Evolutionary conservation across 1,140 invertebrate genomes (phyloP), one percentile per base, ranked within the genome.

Genomic region (Dinoponera quadriceps): DNA sequence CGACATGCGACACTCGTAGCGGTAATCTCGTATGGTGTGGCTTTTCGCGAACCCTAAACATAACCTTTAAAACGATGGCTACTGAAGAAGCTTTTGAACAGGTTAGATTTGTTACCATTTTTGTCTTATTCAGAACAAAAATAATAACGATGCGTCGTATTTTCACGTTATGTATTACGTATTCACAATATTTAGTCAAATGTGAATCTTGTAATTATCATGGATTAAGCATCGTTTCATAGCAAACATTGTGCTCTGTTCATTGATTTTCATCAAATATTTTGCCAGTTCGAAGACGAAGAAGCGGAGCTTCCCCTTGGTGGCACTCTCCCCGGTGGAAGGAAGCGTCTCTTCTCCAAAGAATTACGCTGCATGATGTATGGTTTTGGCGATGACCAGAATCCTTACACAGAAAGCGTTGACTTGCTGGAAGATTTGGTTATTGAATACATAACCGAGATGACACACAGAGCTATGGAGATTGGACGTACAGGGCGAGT

Each of bases 361-460:
- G 98, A 98, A 94, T 94, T 99, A 57, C 95, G 99, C 51, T 99
- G 99, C 91, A 99, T 99, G 99, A 99, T 99, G 98, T 99, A 99
- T 94, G 99, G 99, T 0, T 99, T 99, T 96, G 99, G 99, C n/a
- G 99, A 99, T 95, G 99, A 99, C 94, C 97, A 99, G 92, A 99
- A 99, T 95, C 99, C 99, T 0, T 99, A 99, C 90, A 99, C 99
- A 29, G 99, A 99, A 95, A 99, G 98, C 92, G 99, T 99, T 0
- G 99, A 99, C 92, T 95, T 99, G 55, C 95, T 99, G 16, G 99
- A 99, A 95, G 98, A 99, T 95, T 94, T 99, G 33, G 99, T 99
- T 0, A 98, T 99, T 85, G 98, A 99, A 95, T 99, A 98, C 94
- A 99, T 99, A 27, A 98, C 98, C 4, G 98, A 99, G 95, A 99